Evolutionary conservation across 1,140 invertebrate genomes (phyloP).

Genomic region (Bathynomus jamesi): DNA sequence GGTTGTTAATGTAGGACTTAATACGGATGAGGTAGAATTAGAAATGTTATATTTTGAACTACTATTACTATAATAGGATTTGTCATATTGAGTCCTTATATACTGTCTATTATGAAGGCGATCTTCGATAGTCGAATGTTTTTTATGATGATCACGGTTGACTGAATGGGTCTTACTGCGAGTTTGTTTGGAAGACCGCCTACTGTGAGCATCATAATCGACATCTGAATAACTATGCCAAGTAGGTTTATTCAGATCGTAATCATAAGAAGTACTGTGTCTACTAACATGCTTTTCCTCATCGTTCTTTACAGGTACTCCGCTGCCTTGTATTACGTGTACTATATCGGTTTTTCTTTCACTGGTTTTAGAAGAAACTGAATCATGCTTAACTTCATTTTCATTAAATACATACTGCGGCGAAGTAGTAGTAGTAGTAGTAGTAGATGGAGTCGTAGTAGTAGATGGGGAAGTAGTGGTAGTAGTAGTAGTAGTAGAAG

Average conservation of each 20-base stretch:
- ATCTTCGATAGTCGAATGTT: too few relatives aligned
- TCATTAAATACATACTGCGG: not conserved
- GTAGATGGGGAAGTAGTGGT: not conserved
- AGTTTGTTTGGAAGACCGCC: too few relatives aligned
- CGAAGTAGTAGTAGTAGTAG: not conserved
- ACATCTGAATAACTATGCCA: too few relatives aligned
- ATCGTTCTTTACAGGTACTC: slow-evolving; percentile 1
- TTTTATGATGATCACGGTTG: too few relatives aligned
- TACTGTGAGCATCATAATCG: too few relatives aligned
- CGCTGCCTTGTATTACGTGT: not conserved
- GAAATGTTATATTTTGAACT: not conserved
- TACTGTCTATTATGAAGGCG: not conserved
- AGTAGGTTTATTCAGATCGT: too few relatives aligned
- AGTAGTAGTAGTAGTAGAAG: slow-evolving; percentile 8
- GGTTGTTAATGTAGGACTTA: not conserved
- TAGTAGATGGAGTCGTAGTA: not conserved
- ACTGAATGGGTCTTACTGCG: too few relatives aligned
- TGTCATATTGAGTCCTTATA: not conserved
- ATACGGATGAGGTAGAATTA: not conserved
- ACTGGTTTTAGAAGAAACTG: not conserved
- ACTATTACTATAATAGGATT: not conserved
- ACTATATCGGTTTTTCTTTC: not conserved
- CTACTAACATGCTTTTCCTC: too few relatives aligned
- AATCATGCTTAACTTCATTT: not conserved
- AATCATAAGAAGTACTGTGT: too few relatives aligned